Base-by-base conservation (phyloP, 2,797 vertebrate species). In the Ambastaia sidthimunki region DNA sequence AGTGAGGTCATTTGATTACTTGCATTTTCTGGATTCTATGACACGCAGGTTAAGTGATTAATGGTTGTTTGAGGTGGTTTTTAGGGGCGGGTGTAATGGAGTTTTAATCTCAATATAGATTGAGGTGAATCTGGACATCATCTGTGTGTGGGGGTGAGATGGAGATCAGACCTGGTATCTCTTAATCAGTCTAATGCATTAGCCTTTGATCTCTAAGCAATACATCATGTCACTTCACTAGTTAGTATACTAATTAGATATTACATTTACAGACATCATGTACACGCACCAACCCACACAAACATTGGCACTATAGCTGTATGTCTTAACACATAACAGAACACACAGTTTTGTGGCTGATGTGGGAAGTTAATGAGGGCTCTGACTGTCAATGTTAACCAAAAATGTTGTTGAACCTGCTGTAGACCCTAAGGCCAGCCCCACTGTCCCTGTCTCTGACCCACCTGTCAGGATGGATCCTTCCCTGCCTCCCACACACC, bases 111-210 rank as follows among this genome's bases (percentile, higher is more conserved):
- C 7, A 2, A 13, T 10, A 13, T 60, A 62, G 3, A 28, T 4
- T 18, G 55, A 48, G 41, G 28, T n/a, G 9, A 19, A 19, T 37
- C 16, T 47, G 28, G 34, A 16, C 28, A 19, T 57, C 25, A 10
- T 44, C 68, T n/a, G 47, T 48, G 72, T 65, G 54, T 66, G 65
- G n/a, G 34, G 68, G 62, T 80, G 72, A 59, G 19, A 65, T 15
- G 15, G 48, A 21, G 15, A 31, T 65, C n/a, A 0, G 18, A 13
- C 10, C 21, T 55, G 73, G 7, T 41, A 12, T 70, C 34, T 78
- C 12, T 82, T 76, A 70, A 79, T 79, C 57, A 73, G 65, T 34
- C 68, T 47, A 41, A 5, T 60, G 82, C 78, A 82, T 81, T 66
- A 79, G 54, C 65, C 57, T 76, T 25, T 80, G 70, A 68, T 82